These are phyloP conservation scores for Fopius arisanus DNA, from an alignment of 1,140 invertebrate genomes.

Conservation along the genomic window DNA sequence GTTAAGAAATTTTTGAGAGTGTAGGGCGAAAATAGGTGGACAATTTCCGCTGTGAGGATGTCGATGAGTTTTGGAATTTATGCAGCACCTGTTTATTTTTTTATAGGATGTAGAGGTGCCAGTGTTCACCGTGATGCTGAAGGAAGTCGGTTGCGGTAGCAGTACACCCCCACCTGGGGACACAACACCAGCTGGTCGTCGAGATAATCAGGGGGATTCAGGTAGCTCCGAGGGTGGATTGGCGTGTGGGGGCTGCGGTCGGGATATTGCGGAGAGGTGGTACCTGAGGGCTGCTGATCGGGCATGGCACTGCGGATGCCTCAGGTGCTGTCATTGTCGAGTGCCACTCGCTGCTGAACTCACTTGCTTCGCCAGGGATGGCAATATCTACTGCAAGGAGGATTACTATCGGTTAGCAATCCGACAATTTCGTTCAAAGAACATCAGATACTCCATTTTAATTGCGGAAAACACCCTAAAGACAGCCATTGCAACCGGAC, in stretches of 20 bases:
- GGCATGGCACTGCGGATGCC: slow-evolving; percentile 88
- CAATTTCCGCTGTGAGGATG: no score
- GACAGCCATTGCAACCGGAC: no score
- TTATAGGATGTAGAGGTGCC: slow-evolving; percentile 32
- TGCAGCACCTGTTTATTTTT: no score
- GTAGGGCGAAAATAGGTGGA: no score
- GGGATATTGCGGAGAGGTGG: slow-evolving; percentile 68
- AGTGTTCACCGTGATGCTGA: slow-evolving; percentile 52
- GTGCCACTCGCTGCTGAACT: slow-evolving; percentile 83
- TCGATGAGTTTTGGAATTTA: no score
- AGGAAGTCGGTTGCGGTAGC: slow-evolving; percentile 61
- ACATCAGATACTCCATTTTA: no score
- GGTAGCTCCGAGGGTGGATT: slow-evolving; percentile 39
- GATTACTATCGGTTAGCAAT: slow-evolving; percentile 90
- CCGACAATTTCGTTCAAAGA: no score
- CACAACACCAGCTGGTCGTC: slow-evolving; percentile 34
- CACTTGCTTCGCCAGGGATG: slow-evolving; percentile 89
- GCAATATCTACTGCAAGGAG: slow-evolving; percentile 93
- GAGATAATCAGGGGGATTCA: slow-evolving; percentile 15
- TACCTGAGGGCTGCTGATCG: slow-evolving; percentile 88
- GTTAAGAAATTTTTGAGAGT: not conserved
- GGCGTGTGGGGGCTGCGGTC: slow-evolving; percentile 60
- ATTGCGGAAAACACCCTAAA: not conserved
- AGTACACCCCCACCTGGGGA: slow-evolving; percentile 55
- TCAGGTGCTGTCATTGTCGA: slow-evolving; percentile 87